Conservation (phyloP, 2,888 invertebrate species). For the Rambutsinella grinnellia region DNA sequence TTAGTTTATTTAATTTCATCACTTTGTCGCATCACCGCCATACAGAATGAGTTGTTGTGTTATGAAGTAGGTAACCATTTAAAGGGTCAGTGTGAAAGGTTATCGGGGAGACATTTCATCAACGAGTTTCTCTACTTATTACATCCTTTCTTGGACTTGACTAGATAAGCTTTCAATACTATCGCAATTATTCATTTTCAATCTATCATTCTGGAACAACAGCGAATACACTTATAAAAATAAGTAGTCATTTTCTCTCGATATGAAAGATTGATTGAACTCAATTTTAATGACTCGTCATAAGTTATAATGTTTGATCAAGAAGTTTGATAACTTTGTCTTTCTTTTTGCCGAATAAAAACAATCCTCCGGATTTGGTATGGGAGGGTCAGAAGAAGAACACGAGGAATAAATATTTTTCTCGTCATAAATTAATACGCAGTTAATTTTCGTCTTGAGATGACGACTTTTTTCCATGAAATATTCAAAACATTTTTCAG, state of each 20-base stretch:
- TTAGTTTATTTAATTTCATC: too few relatives aligned
- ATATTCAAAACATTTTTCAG: too few relatives aligned
- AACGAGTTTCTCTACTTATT: constrained; percentile 43
- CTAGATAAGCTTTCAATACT: too few relatives aligned
- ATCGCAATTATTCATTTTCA: too few relatives aligned
- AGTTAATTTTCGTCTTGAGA: too few relatives aligned
- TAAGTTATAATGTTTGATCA: constrained; percentile 51
- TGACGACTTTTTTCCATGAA: neutral
- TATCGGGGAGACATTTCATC: constrained; percentile 47
- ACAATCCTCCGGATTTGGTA: constrained; percentile 29
- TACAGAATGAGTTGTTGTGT: constrained; percentile 55
- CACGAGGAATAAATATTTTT: too few relatives aligned
- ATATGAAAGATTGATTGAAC: constrained; percentile 4
- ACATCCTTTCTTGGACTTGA: constrained; percentile 45
- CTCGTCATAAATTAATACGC: too few relatives aligned
- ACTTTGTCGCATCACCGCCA: constrained; percentile 43
- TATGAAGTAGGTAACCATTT: constrained; percentile 56
- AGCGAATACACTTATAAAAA: too few relatives aligned
- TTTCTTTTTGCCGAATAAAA: constrained; percentile 32
- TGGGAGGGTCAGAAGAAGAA: constrained; percentile 50
- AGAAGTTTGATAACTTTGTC: constrained; percentile 58
- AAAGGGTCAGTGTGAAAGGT: constrained; percentile 60
- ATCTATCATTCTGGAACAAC: too few relatives aligned
- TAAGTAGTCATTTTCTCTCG: neutral
- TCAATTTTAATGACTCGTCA: constrained; percentile 51